phyloP scores from a whole-genome alignment of 2,797 vertebrate species.

The Xiphophorus birchmanni region DNA sequence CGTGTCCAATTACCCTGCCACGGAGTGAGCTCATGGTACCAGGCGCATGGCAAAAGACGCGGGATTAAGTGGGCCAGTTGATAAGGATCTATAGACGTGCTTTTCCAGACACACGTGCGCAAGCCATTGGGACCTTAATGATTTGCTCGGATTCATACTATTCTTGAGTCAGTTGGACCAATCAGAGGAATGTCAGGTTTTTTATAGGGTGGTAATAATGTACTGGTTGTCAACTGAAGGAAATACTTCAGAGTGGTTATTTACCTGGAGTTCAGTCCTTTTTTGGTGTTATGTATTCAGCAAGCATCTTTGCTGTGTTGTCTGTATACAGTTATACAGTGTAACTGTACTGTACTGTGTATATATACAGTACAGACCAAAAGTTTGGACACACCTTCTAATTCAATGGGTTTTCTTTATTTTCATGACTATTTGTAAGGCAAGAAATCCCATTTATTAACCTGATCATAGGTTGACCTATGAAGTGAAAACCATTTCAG shows the following conservation, averaged over 20 bases:
- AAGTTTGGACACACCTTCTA: no score
- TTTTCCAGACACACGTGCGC: neutral
- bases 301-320: no score
- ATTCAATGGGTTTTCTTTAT: no score
- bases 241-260: neutral
- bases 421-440: no score
- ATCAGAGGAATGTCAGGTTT: neutral
- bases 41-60: conserved; percentile 35
- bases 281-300: neutral
- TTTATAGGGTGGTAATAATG: neutral
- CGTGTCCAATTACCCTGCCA: conserved; percentile 60
- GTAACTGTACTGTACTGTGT: no score
- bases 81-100: neutral
- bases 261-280: neutral
- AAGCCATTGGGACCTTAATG: neutral
- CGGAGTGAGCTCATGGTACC: conserved; percentile 34
- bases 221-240: neutral
- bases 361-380: no score
- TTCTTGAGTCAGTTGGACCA: neutral
- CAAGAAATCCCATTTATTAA: no score
- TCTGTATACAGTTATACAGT: no score
- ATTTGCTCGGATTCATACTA: neutral
- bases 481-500: no score
- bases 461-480: no score
- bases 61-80: conserved; percentile 16